Evolutionary conservation across 2,113 vertebrate genomes (phyloP).

Genomic region (Epinephelus fuscoguttatus): DNA sequence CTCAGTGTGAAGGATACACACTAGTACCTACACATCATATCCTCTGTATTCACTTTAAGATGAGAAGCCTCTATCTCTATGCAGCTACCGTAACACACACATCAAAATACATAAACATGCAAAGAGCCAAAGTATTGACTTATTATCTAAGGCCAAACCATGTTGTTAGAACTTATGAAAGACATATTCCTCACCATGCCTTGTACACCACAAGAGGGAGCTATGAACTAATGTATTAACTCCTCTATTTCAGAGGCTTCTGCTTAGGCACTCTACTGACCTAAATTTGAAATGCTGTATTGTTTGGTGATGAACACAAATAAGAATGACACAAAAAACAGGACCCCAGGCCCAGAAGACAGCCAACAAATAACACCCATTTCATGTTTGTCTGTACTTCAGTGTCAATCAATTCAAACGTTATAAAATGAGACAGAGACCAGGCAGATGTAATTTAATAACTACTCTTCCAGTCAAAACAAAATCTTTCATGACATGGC

Average conservation of each 20-base stretch:
- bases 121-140: background rate
- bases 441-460: too few relatives aligned
- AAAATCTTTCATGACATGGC: background rate
- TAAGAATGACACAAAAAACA: background rate
- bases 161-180: background rate
- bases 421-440: background rate
- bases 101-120: background rate
- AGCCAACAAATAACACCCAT: background rate
- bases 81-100: background rate
- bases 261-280: slow-evolving; percentile 47
- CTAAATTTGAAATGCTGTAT: slow-evolving; percentile 23
- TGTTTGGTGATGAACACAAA: background rate
- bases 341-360: background rate
- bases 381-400: background rate
- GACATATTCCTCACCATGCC: background rate
- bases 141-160: background rate
- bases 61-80: background rate
- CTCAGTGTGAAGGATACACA: background rate
- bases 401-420: background rate
- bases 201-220: slow-evolving; percentile 75
- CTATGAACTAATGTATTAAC: slow-evolving; percentile 38
- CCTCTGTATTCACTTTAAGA: background rate
- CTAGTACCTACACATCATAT: background rate
- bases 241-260: background rate
- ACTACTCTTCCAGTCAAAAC: background rate